These are phyloP conservation scores for Rachycentron canadum DNA, from an alignment of 2,797 vertebrate species.

Conservation along the genomic window DNA sequence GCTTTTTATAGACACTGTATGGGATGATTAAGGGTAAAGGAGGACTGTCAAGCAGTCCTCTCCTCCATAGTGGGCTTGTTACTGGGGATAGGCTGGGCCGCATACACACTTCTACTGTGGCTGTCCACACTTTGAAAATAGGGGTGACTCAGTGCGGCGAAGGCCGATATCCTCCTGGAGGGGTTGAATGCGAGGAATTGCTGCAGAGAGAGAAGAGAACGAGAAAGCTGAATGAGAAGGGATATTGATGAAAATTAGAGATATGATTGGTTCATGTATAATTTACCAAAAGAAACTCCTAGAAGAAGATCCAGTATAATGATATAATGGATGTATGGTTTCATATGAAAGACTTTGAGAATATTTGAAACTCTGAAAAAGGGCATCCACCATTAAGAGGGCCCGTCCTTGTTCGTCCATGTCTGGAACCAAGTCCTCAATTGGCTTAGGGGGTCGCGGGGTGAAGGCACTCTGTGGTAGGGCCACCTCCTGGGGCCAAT, in stretches of 20 bases:
- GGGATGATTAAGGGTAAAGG: constrained; percentile 15
- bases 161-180: constrained; percentile 95
- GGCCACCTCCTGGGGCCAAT: constrained; percentile 96
- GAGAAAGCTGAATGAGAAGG: neutral
- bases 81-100: constrained; percentile 87
- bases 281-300: neutral
- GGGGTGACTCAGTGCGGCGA: constrained; percentile 93
- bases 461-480: constrained; percentile 95
- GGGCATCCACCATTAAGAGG: constrained; percentile 91
- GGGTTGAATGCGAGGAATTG: constrained; percentile 97
- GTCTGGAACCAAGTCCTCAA: constrained; percentile 94
- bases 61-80: constrained; percentile 92
- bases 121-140: constrained; percentile 97
- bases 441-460: constrained; percentile 90
- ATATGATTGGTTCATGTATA: neutral
- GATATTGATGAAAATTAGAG: neutral
- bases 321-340: neutral
- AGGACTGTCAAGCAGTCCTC: constrained; percentile 87
- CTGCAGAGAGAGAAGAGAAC: constrained; percentile 79
- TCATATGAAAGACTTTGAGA: neutral
- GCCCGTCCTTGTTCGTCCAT: constrained; percentile 95
- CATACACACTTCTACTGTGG: constrained; percentile 90
- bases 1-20: constrained; percentile 47
- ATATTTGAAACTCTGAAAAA: neutral
- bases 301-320: neutral